Evolutionary conservation across 2,888 invertebrate species (phyloP).

Genomic region (Corbicula japonica): DNA sequence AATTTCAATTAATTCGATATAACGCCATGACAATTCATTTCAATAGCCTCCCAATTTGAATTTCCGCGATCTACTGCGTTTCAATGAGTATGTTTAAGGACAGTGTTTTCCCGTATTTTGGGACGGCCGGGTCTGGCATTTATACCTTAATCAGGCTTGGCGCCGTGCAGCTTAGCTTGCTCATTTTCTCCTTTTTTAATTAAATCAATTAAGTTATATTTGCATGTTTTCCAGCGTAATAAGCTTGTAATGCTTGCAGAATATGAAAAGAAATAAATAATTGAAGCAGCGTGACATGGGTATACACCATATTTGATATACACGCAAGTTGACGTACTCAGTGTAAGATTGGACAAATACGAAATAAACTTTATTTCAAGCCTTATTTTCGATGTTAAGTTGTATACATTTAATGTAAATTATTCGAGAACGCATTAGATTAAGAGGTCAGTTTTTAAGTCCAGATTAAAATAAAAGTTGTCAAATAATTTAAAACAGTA

Average conservation of each 20-base stretch:
- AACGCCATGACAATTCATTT: conserved; percentile 38
- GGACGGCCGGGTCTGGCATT: conserved; percentile 15
- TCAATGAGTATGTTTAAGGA: conserved; percentile 25
- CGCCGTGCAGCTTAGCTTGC: conserved; percentile 36
- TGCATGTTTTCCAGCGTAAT: neutral
- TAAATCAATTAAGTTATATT: conserved; percentile 9
- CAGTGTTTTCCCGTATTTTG: conserved; percentile 41
- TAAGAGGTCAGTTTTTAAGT: too few relatives aligned
- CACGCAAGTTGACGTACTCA: too few relatives aligned
- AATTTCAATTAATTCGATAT: conserved; percentile 61
- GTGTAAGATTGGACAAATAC: too few relatives aligned
- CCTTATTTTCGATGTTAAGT: too few relatives aligned
- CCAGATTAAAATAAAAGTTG: too few relatives aligned
- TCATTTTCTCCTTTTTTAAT: conserved; percentile 8
- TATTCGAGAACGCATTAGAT: too few relatives aligned
- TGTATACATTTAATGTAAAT: too few relatives aligned
- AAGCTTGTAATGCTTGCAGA: conserved; percentile 2
- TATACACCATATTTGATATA: too few relatives aligned
- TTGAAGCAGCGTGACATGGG: too few relatives aligned
- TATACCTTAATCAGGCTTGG: conserved; percentile 31
- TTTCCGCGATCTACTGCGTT: conserved; percentile 44
- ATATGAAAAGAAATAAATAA: neutral
- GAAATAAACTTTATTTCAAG: too few relatives aligned
- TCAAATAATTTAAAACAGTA: too few relatives aligned
- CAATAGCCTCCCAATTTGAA: conserved; percentile 56